These are phyloP conservation scores for Hirundo rustica DNA, from an alignment of 2,797 vertebrate genomes.

Conservation along the genomic window DNA sequence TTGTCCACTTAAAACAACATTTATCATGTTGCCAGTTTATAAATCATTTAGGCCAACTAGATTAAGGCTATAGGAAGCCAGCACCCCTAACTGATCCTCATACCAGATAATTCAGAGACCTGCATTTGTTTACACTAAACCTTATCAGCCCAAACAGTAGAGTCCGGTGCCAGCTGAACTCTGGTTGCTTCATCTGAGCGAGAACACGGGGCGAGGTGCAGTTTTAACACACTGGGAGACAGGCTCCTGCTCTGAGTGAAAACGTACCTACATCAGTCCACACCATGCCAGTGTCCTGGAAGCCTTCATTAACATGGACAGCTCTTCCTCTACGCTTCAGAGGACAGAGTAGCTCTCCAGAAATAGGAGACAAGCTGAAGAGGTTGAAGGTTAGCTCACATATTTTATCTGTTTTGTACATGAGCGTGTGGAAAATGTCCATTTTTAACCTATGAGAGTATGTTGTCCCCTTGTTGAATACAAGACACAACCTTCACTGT, in stretches of 20 bases:
- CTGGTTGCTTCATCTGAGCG: not conserved
- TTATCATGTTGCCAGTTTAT: slow-evolving; percentile 80
- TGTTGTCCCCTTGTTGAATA: not conserved
- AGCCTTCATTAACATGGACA: not conserved
- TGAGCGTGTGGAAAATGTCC: not conserved
- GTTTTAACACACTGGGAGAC: not conserved
- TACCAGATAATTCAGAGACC: slow-evolving; percentile 69
- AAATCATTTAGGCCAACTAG: slow-evolving; percentile 80
- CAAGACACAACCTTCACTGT: too few species aligned
- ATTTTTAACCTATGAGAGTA: not conserved
- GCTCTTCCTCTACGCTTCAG: not conserved
- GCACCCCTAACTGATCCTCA: slow-evolving; percentile 61
- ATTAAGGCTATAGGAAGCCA: slow-evolving; percentile 79
- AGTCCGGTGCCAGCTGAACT: not conserved
- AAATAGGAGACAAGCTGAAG: not conserved
- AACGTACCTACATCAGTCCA: not conserved
- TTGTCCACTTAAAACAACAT: slow-evolving; percentile 77
- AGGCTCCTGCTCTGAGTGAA: not conserved
- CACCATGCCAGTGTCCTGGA: not conserved
- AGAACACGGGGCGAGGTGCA: not conserved
- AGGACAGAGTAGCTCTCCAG: not conserved
- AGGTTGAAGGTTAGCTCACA: not conserved
- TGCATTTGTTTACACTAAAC: slow-evolving; percentile 60
- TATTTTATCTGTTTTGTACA: not conserved
- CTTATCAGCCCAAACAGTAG: slow-evolving; percentile 1